phyloP scores from a whole-genome alignment of 2,797 vertebrate genomes.

The Rhyacichthys aspro region DNA sequence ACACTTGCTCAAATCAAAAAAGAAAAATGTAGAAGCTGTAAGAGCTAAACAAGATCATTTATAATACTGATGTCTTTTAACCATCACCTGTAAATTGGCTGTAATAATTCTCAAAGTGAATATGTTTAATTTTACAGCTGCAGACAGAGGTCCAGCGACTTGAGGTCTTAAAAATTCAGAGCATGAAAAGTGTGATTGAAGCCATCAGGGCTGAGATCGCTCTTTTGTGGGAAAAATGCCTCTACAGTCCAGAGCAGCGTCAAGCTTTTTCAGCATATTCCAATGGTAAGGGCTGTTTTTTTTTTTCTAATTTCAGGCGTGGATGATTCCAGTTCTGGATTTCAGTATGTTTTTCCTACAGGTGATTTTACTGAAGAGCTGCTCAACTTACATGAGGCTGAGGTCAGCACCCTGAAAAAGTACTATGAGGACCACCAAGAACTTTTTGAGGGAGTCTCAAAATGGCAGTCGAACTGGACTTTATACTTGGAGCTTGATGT shows the following conservation, averaged over 20 bases:
- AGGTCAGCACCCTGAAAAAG: slow-evolving; percentile 79
- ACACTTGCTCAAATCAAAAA: slow-evolving; percentile 78
- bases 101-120: neutral
- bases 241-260: slow-evolving; percentile 87
- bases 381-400: slow-evolving; percentile 84
- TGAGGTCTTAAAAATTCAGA: slow-evolving; percentile 87
- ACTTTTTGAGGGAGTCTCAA: slow-evolving; percentile 87
- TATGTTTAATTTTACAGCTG: slow-evolving; percentile 61
- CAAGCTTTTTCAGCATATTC: slow-evolving; percentile 81
- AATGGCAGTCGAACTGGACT: slow-evolving; percentile 91
- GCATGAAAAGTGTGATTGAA: slow-evolving; percentile 83
- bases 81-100: neutral
- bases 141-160: slow-evolving; percentile 83
- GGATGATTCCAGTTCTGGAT: neutral
- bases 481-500: slow-evolving; percentile 93
- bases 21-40: slow-evolving; percentile 84
- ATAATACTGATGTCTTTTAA: neutral
- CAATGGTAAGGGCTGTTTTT: slow-evolving; percentile 37
- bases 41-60: slow-evolving; percentile 44
- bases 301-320: neutral
- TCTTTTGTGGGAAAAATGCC: slow-evolving; percentile 89
- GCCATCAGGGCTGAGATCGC: slow-evolving; percentile 83
- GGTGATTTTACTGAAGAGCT: slow-evolving; percentile 87
- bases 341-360: slow-evolving; percentile 43
- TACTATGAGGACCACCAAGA: slow-evolving; percentile 84